Evolutionary conservation across 53 echinoderm and acorn worm genomes (phyloP).

Genomic region (Echinometra lucunter): DNA sequence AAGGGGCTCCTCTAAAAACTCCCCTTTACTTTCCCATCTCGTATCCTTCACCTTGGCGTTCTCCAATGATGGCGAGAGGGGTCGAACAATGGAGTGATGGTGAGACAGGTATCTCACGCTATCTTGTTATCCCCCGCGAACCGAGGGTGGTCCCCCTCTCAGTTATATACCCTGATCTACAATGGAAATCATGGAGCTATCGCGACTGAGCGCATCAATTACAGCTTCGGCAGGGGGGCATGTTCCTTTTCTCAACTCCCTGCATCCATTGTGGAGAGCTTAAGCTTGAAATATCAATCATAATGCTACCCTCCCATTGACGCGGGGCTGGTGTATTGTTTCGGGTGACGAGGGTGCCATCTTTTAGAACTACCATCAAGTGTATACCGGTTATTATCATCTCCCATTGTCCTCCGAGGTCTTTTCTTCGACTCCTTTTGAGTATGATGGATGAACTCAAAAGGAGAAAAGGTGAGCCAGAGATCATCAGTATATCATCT

Average conservation of each 20-base stretch:
- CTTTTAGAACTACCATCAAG: not conserved
- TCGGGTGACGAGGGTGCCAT: conserved; percentile 29
- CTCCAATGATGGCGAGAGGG: not conserved
- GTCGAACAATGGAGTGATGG: not conserved
- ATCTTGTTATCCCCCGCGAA: not conserved
- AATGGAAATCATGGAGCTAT: not conserved
- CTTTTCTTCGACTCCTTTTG: not conserved
- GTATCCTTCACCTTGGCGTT: not conserved
- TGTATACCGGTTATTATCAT: conserved; percentile 31
- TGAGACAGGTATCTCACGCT: conserved; percentile 46
- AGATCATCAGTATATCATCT: conserved; percentile 27
- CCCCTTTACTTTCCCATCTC: not conserved
- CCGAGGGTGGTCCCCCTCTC: conserved; percentile 49
- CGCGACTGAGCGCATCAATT: conserved; percentile 39
- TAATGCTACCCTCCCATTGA: not conserved
- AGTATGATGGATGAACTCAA: conserved; percentile 45
- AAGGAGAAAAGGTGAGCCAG: not conserved
- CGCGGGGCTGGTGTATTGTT: not conserved
- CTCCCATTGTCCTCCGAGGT: not conserved
- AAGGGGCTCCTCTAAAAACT: not conserved
- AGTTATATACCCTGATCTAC: not conserved
- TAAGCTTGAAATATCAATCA: conserved; percentile 61
- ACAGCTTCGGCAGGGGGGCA: conserved; percentile 48
- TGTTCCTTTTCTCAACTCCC: conserved; percentile 2
- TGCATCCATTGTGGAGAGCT: conserved; percentile 16